Percentiles rank a stretch among this genome's conserved stretches.
Conservation (phyloP, 2,113 vertebrate species). For the Periophthalmus modestus region DNA sequence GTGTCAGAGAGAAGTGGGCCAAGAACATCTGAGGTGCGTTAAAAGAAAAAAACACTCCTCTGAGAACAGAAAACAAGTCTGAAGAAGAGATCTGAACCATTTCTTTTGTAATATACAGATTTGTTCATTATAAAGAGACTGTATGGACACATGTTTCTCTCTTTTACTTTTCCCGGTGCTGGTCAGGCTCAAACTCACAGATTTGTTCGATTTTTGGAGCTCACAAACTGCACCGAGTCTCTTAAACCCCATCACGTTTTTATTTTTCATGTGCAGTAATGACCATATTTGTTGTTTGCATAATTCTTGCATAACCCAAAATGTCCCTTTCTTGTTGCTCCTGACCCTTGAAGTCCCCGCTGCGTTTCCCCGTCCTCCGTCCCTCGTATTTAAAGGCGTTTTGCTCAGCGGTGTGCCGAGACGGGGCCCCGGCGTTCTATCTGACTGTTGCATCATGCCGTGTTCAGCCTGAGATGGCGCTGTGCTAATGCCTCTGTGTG, state of each 20-base stretch:
- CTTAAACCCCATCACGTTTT: background rate
- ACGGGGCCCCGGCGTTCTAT: constrained; percentile 25
- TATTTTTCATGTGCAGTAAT: too few relatives aligned
- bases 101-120: too few relatives aligned
- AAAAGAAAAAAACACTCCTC: too few relatives aligned
- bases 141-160: too few relatives aligned
- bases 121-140: too few relatives aligned
- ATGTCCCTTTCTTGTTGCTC: background rate
- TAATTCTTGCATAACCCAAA: background rate
- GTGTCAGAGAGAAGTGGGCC: too few relatives aligned
- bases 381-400: constrained; percentile 31
- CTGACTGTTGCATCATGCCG: constrained; percentile 61
- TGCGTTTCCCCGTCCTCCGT: constrained; percentile 23
- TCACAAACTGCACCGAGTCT: background rate
- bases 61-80: too few relatives aligned
- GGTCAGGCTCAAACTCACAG: too few relatives aligned
- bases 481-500: constrained; percentile 62
- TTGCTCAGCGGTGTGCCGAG: constrained; percentile 28
- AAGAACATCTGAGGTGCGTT: too few relatives aligned
- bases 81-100: too few relatives aligned
- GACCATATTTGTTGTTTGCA: background rate
- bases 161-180: too few relatives aligned
- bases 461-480: constrained; percentile 76
- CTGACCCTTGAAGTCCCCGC: constrained; percentile 12
- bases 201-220: background rate